These are phyloP conservation scores for Leptopilina boulardi DNA, from an alignment of 1,140 invertebrate genomes.

Conservation along the genomic window DNA sequence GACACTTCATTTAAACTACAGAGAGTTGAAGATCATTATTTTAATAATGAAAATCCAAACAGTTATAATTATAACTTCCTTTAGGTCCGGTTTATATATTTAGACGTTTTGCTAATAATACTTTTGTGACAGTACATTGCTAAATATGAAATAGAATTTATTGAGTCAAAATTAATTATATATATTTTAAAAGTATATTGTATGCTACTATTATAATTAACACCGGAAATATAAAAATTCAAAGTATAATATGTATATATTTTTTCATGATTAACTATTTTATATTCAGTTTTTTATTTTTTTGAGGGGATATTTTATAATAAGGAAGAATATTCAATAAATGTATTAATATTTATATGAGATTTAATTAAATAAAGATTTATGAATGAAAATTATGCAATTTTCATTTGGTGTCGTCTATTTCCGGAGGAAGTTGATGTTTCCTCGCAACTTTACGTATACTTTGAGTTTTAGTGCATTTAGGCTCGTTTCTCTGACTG, in stretches of 20 bases:
- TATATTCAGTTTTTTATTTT: too few species aligned
- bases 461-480: background rate
- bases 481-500: background rate
- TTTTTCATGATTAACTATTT: too few species aligned
- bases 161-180: background rate
- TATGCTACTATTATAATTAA: too few species aligned
- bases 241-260: too few species aligned
- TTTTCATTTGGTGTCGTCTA: background rate
- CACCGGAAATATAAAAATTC: too few species aligned
- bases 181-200: too few species aligned
- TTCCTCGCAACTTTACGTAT: background rate
- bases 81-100: background rate
- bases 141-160: background rate
- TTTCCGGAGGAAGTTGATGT: background rate
- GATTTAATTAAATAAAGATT: too few species aligned
- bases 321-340: too few species aligned
- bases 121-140: background rate
- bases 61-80: constrained; percentile 13
- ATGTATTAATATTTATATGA: too few species aligned
- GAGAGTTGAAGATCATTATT: background rate
- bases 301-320: too few species aligned
- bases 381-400: background rate
- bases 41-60: background rate
- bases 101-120: background rate
- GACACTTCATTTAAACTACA: background rate